Base-by-base conservation (phyloP, 2,888 invertebrate species). In the Thymelicus acteon region DNA sequence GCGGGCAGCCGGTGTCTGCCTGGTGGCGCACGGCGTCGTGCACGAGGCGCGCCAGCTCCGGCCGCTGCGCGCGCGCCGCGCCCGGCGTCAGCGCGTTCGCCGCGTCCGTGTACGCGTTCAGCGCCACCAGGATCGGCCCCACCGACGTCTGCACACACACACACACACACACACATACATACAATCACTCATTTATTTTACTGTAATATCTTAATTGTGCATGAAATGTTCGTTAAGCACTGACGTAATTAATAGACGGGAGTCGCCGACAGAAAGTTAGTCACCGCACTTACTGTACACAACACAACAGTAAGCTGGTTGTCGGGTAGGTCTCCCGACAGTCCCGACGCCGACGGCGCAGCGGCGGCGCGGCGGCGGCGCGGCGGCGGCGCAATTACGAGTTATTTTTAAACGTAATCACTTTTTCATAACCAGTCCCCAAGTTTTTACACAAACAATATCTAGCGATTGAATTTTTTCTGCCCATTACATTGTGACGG, bases 1-100 rank as follows among this genome's bases (percentile, higher is more conserved):
- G 98, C 71, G 98, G 98, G 92, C 98, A 98, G 78, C 98, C 98
- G 76, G 98, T 98, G 94, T 98, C 98, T 71, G 97, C 97, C 92
- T 98, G 98, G 91, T 98, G 98, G 75, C 98, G 95, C 78, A 98
- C 97, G 62, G 98, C 98, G 94, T 98, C 98, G 91, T 97, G 97
- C 70, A 98, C 98, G 69, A 98, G 97, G 86, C 96, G 96, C 87
- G 97, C 96, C 77, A 98, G 94, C 89, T 98, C 97, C n/a, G 96
- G 95, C 78, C 97, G 96, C 95, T 83, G 97, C 93, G 86, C 97
- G 94, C 81, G 97, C 83, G 92, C 94, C 76, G 97, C 97, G 82
- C 96, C 96, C 86, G 98, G 95, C 75, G 98, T 98, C 82, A 98
- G 94, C 72, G 98, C 96, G 93, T 98, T 98, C 75, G 97, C 96